These are phyloP conservation scores for Charadrius vociferus DNA, from an alignment of 2,113 vertebrate genomes.

Conservation along the genomic window DNA sequence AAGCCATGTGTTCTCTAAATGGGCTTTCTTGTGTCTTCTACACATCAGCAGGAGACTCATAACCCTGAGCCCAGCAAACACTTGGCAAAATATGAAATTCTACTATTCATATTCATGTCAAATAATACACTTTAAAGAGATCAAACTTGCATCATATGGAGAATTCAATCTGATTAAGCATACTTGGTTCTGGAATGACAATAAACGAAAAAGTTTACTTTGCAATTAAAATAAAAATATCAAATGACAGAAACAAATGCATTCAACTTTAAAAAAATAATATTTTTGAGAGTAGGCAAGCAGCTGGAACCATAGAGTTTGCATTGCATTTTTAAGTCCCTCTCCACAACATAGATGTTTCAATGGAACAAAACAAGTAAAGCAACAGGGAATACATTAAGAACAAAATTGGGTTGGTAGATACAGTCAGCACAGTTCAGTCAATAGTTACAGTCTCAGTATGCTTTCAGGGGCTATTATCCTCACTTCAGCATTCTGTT, in stretches of 20 bases:
- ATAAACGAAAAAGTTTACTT: background rate
- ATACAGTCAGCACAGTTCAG: background rate
- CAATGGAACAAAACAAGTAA: background rate
- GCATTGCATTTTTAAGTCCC: background rate
- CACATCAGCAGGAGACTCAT: background rate
- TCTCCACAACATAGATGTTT: background rate
- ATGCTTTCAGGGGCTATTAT: background rate
- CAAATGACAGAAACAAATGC: background rate
- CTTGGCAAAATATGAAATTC: background rate
- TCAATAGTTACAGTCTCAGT: background rate
- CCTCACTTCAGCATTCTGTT: background rate
- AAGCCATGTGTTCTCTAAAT: background rate
- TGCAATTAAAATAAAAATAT: background rate
- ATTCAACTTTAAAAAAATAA: background rate
- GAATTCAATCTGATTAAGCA: background rate
- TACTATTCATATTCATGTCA: background rate
- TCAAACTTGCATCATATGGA: background rate
- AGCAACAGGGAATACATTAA: slow-evolving; percentile 15
- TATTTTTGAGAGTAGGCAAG: background rate
- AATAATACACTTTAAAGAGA: background rate
- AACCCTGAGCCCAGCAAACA: background rate
- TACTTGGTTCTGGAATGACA: background rate
- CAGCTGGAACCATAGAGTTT: background rate
- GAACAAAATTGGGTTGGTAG: background rate
- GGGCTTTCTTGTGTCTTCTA: background rate